phyloP scores from a whole-genome alignment of 2,797 vertebrate species.

The Artibeus jamaicensis region DNA sequence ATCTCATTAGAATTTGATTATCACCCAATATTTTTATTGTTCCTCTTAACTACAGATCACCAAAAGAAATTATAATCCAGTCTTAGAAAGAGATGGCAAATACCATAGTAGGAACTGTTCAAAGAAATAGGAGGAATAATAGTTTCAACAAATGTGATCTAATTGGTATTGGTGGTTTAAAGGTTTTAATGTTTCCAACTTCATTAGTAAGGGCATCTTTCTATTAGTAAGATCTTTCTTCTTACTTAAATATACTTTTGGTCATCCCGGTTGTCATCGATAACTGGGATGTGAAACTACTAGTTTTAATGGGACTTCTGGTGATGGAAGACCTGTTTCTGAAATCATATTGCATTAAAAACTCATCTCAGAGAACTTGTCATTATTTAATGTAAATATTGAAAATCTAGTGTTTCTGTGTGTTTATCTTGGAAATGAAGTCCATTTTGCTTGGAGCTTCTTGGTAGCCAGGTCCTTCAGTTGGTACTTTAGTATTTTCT shows the following conservation, averaged over 20 bases:
- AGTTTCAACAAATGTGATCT: background rate
- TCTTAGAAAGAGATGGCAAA: background rate
- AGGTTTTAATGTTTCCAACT: background rate
- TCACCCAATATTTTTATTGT: background rate
- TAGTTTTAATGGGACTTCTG: background rate
- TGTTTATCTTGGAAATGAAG: background rate
- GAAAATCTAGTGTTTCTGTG: background rate
- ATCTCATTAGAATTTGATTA: background rate
- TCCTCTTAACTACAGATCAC: background rate
- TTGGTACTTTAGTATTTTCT: background rate
- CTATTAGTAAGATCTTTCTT: background rate
- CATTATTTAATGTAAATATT: background rate
- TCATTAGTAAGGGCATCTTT: background rate
- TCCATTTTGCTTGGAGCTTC: background rate
- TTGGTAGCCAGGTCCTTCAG: background rate
- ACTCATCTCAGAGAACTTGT: background rate
- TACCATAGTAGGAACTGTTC: background rate
- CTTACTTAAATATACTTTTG: background rate
- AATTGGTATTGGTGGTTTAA: background rate
- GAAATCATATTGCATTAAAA: background rate
- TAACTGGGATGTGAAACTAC: background rate
- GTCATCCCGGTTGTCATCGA: background rate
- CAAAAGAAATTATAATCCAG: background rate
- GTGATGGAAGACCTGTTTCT: background rate
- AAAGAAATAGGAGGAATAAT: background rate